Conservation (phyloP, 2,888 invertebrate genomes). For the Leucozona laternaria region DNA sequence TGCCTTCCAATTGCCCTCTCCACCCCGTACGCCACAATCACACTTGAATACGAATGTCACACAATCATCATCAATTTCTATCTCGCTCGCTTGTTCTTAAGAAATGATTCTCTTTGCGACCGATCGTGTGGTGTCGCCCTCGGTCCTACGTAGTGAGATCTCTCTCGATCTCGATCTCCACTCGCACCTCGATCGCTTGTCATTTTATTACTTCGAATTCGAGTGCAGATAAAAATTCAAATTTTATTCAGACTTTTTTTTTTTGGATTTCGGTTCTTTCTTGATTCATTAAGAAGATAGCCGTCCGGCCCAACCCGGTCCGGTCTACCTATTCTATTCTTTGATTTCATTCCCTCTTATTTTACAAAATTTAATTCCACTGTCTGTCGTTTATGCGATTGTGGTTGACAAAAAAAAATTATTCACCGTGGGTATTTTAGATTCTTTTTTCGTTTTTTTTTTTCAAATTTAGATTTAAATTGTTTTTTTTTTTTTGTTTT, state of each 20-base stretch:
- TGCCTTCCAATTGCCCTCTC: conserved; percentile 11
- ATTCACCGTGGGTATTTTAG: conserved; percentile 58
- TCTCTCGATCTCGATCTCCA: conserved; percentile 47
- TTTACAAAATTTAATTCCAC: conserved; percentile 30
- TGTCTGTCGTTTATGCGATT: conserved; percentile 52
- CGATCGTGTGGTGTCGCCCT: background rate
- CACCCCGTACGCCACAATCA: background rate
- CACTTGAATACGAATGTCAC: conserved; percentile 69
- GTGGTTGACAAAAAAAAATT: conserved; percentile 62
- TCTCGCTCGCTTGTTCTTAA: conserved; percentile 65
- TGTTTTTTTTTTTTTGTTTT: conserved; percentile 48
- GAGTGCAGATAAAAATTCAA: conserved; percentile 65
- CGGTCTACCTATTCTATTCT: conserved; percentile 59
- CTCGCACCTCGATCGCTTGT: conserved; percentile 60
- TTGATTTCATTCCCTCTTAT: conserved; percentile 34
- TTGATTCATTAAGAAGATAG: conserved; percentile 51
- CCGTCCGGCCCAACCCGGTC: conserved; percentile 52
- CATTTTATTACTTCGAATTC: conserved; percentile 69
- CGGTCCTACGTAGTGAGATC: background rate
- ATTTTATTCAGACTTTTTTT: conserved; percentile 39
- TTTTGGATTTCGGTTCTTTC: conserved; percentile 54
- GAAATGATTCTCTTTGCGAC: conserved; percentile 33
- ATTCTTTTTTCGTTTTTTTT: conserved; percentile 31
- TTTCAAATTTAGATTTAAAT: conserved; percentile 63
- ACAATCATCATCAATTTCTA: conserved; percentile 68